These are phyloP conservation scores for Atlantisia rogersi DNA, from an alignment of 2,113 vertebrate species.

Conservation along the genomic window DNA sequence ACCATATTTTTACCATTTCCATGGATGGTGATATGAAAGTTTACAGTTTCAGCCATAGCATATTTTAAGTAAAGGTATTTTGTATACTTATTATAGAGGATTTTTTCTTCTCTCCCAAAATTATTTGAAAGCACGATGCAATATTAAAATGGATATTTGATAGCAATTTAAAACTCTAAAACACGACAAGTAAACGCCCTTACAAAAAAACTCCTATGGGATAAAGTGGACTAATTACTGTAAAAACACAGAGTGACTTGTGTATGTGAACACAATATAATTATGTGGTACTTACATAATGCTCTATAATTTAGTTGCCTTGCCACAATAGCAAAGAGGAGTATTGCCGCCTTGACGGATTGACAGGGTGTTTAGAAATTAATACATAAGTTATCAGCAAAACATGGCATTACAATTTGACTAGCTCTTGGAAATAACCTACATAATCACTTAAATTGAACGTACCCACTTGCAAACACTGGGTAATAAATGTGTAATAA, in stretches of 20 bases:
- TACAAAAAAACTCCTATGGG: neutral
- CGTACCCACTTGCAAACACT: neutral
- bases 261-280: slow-evolving; percentile 21
- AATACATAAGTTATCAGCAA: slow-evolving; percentile 19
- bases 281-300: slow-evolving; percentile 9
- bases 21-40: neutral
- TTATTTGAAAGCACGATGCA: neutral
- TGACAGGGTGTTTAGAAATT: neutral
- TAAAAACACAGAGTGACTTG: neutral
- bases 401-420: neutral
- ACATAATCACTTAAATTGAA: slow-evolving; percentile 31
- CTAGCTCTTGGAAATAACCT: neutral
- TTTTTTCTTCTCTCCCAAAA: neutral
- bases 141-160: neutral
- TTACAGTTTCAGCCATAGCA: neutral
- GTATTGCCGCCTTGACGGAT: neutral
- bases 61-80: neutral
- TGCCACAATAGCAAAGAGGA: neutral
- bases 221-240: neutral
- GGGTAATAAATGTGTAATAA: neutral
- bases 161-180: neutral
- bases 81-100: neutral
- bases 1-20: neutral
- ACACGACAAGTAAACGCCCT: neutral
- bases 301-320: neutral